Evolutionary conservation across 2,113 vertebrate species (phyloP), one percentile per base, ranked within the genome.

Genomic region (Scatophagus argus): DNA sequence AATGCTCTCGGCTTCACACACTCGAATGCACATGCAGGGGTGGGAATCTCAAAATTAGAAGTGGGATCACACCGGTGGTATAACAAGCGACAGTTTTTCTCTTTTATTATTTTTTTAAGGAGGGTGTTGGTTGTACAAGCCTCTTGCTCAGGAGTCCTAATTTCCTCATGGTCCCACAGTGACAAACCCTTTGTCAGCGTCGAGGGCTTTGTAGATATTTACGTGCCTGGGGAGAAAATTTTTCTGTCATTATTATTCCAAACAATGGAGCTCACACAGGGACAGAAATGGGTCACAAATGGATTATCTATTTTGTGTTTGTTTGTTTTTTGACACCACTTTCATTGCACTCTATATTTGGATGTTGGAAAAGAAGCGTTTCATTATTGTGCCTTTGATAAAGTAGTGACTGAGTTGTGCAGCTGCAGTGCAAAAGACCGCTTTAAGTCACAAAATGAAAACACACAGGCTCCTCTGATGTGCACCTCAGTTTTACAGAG

Each of bases 221-320:
- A 80, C 10, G 43, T 61, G 86, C 85, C 89, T 74, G 67, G 78
- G 78, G 89, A 88, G 76, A 80, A 60, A 51, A 64, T 63, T 77
- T 66, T 49, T 81, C 76, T 4, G 89, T 87, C 88, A 66, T 70
- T 81, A 88, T 61, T 78, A 90, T 88, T 89, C 78, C 72, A 80
- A 89, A 86, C 91, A 92, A 91, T 80, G 78, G 65, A 64, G 75
- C 82, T 85, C 91, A 86, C 85, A 84, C 80, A 65, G 88, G 89
- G 89, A 93, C 85, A 87, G 82, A 93, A 95, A 88, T 91, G 81
- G 93, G 92, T 92, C 90, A 86, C 86, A 92, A 88, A 88, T 90
- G 92, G 90, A 93, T 93, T 89, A 92, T 91, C 74, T 84, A 64
- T 90, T 84, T 90, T 70, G 65, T 76, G 73, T 86, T 65, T 86